phyloP scores from a whole-genome alignment of 2,113 vertebrate genomes.

The Hemiscyllium ocellatum region DNA sequence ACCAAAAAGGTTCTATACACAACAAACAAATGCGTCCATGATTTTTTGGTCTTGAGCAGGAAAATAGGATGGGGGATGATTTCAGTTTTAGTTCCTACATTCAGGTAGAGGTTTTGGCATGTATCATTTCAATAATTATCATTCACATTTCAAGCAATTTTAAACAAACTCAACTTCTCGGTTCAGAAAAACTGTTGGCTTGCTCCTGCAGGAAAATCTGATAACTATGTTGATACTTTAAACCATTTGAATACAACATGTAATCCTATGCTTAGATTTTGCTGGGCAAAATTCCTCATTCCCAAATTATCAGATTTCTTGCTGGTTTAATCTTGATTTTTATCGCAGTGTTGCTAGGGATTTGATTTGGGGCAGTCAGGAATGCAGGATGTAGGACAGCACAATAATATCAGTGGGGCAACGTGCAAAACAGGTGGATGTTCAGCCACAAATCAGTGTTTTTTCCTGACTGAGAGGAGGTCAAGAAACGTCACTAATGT shows the following conservation, averaged over 20 bases:
- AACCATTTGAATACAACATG: background rate
- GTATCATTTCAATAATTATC: background rate
- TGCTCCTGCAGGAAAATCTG: background rate
- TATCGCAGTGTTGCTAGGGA: background rate
- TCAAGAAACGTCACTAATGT: background rate
- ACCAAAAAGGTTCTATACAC: background rate
- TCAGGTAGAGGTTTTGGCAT: background rate
- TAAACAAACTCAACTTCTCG: background rate
- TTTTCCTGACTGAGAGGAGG: background rate
- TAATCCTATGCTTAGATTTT: background rate
- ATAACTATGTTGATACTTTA: background rate
- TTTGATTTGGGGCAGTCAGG: background rate
- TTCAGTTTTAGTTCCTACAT: background rate
- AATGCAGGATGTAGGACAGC: background rate
- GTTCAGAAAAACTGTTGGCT: background rate
- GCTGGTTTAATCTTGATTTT: conserved; percentile 16
- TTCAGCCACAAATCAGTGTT: background rate
- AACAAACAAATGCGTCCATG: background rate
- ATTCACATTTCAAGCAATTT: background rate
- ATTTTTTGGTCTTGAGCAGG: background rate
- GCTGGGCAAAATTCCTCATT: background rate
- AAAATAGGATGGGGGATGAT: background rate
- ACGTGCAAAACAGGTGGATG: background rate
- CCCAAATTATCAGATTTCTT: conserved; percentile 12
- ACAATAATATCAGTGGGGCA: background rate